Conservation (phyloP, 2,113 vertebrate genomes). For the Miniopterus natalensis region DNA sequence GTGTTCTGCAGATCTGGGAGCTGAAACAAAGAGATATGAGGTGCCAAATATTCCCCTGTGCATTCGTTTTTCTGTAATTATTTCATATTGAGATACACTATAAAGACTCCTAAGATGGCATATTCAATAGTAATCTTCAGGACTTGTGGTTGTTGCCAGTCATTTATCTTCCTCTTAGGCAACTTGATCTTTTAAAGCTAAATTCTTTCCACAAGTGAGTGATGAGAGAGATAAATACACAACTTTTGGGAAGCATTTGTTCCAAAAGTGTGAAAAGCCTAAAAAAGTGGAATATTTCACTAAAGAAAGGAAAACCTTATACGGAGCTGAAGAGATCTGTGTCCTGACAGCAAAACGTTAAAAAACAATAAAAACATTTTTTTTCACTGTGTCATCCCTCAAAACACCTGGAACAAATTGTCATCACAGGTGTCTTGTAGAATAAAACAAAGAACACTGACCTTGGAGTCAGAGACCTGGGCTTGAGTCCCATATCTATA, state of each 20-base stretch:
- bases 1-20: background rate
- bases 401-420: background rate
- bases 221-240: background rate
- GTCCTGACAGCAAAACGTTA: background rate
- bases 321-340: background rate
- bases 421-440: background rate
- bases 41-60: background rate
- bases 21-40: constrained; percentile 16
- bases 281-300: constrained; percentile 3
- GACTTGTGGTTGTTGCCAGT: background rate
- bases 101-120: background rate
- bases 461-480: background rate
- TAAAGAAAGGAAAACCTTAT: constrained; percentile 3
- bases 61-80: constrained; percentile 13
- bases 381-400: background rate
- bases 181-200: constrained; percentile 47
- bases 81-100: background rate
- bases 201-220: constrained; percentile 25
- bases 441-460: constrained; percentile 35
- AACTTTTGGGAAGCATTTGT: background rate
- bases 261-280: background rate
- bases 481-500: background rate
- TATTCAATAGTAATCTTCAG: background rate
- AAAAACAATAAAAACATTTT: background rate
- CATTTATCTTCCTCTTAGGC: constrained; percentile 20